Base-by-base conservation (phyloP, 2,797 vertebrate genomes). In the Malacoctenus gilli region DNA sequence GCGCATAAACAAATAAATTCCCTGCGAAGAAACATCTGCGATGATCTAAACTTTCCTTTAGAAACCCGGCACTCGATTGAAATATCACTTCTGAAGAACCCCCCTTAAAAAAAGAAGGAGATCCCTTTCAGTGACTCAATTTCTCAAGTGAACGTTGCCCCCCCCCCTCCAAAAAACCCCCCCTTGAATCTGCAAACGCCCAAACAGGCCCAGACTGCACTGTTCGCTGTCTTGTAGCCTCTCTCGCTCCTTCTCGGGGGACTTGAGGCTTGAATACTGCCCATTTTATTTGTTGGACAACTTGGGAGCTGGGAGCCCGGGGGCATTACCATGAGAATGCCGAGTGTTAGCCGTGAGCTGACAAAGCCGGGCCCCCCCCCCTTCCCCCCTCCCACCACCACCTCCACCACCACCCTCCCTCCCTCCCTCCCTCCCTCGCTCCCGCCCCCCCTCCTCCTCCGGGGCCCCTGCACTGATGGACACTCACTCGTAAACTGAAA, bases 241-340 rank as follows among this genome's bases (percentile, higher is more conserved):
- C 83, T 89, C 85, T 88, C 81, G 70, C 79, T 87, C 82, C 83
- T 84, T 87, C 77, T 85, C 77, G 40, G 51, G 89, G 89, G 89
- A 72, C 85, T 90, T 89, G 90, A 87, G 88, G 89, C 80, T 93
- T 95, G 93, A 94, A 96, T 95, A 92, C 94, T 92, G 93, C 92
- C 93, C 91, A 92, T 95, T 96, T 95, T 93, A 96, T 96, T 95
- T 95, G 92, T 94, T 95, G 94, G 93, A 93, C 94, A 94, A 95
- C 94, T 94, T 92, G 90, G 83, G 91, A 93, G 94, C 93, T 92
- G 93, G 92, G 91, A 94, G 89, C 89, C 92, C 82, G 79, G 87
- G n/a, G 87, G 84, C 90, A 97, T 97, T 97, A 96, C 93, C 95
- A 97, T 96, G 94, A 96, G 93, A 97, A 97, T 95, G 91, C 91